A percentile compares a stretch with the other conserved stretches of the same genome.
phyloP scores from a whole-genome alignment of 2,797 vertebrate genomes.

The Sebastes dallii region DNA sequence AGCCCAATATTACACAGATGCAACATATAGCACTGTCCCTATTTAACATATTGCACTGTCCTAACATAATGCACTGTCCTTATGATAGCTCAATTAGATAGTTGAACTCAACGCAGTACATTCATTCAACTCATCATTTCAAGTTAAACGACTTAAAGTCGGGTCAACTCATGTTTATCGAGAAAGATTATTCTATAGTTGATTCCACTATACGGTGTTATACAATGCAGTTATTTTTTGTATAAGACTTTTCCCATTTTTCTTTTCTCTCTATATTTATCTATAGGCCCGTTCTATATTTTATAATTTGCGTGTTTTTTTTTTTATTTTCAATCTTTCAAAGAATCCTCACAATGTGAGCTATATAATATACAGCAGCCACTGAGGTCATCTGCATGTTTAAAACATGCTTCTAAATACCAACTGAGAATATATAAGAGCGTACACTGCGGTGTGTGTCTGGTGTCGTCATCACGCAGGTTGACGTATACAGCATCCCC shows the following conservation, averaged over 20 bases:
- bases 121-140: neutral
- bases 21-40: no score
- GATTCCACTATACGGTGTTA: no score
- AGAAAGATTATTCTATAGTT: no score
- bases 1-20: no score
- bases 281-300: neutral
- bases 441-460: conserved; percentile 36
- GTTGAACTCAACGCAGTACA: neutral
- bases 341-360: neutral
- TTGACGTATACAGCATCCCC: conserved; percentile 48
- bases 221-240: neutral
- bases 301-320: no score
- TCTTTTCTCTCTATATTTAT: neutral
- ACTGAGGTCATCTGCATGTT: neutral
- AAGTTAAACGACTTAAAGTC: neutral
- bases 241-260: neutral
- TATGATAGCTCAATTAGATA: neutral
- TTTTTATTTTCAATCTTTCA: neutral
- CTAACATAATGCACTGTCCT: no score
- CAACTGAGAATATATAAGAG: neutral
- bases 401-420: neutral
- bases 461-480: conserved; percentile 66
- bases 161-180: neutral
- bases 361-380: neutral
- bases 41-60: no score